Base-by-base conservation (phyloP, 2,888 invertebrate genomes). In the Eupsilia transversa region DNA sequence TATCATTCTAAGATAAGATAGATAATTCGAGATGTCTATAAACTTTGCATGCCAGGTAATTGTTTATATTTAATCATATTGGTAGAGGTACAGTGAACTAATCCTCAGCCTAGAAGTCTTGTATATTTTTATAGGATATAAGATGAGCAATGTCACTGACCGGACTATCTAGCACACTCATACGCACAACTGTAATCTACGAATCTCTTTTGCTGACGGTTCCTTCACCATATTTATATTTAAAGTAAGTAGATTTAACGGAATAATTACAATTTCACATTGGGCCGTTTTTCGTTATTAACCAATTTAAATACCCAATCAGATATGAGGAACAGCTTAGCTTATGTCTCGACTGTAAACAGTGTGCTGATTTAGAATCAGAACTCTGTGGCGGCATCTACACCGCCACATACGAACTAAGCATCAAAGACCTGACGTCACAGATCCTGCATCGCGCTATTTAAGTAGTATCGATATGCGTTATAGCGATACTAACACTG, bases 11-110 rank as follows among this genome's bases (percentile, higher is more conserved):
- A n/a, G 7, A 38, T 65, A 17, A 23, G 6, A 33, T 12, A 4
- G 33, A 71, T 41, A 33, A 52, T 30, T 66, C n/a, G 66, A 66
- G 38, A 52, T 23, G 23, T 57, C 20, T 27, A 30, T 59, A 30
- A 59, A 33, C 20, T 12, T 33, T 10, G 17, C 2, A 30, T 30
- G 23, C 9, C 4, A 3, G 12, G 43, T 43, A 43, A 7, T 60
- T 38, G 9, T 38, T 33, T 12, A 23, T 23, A 30, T 23, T 10
- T 33, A 23, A 23, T n/a, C 35, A 6, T n/a, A 9, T 41, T 17
- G 30, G 30, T 30, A 59, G 23, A 38, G 38, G 27, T 38, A 52
- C 33, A 52, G 27, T 20, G 3, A 30, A 60, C 67, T 30, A 41
- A 17, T 30, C 43, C 5, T 27, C 17, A 27, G 61, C 20, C 17